Evolutionary conservation across 2,113 vertebrate species (phyloP).

Genomic region (Hypomesus transpacificus): DNA sequence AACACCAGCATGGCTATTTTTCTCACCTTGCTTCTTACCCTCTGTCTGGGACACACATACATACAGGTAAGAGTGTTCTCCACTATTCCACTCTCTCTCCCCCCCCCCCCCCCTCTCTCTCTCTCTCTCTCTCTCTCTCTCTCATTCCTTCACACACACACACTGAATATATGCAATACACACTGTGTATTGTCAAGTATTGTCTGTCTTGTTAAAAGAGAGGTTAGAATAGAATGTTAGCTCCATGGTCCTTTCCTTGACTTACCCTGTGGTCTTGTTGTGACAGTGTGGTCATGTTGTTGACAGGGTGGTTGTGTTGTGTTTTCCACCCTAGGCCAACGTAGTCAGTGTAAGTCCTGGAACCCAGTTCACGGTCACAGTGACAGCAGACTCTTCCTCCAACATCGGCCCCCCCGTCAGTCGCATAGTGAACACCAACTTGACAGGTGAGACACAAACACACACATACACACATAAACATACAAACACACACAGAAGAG

Average conservation of each 20-base stretch:
- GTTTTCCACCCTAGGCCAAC: constrained; percentile 71
- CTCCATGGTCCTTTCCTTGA: too few relatives aligned
- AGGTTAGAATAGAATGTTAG: too few relatives aligned
- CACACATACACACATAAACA: background rate
- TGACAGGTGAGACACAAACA: constrained; percentile 77
- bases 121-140: too few relatives aligned
- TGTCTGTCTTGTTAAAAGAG: too few relatives aligned
- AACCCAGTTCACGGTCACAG: constrained; percentile 74
- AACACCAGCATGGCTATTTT: constrained; percentile 59
- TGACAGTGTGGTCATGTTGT: background rate
- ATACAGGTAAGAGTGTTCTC: constrained; percentile 61
- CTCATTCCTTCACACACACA: too few relatives aligned
- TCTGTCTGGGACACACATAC: constrained; percentile 38
- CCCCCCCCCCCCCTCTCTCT: too few relatives aligned
- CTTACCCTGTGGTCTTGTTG: too few relatives aligned
- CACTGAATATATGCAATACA: too few relatives aligned
- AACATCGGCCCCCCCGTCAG: constrained; percentile 81
- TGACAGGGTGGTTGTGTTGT: constrained; percentile 14
- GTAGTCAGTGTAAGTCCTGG: constrained; percentile 74
- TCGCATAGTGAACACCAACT: constrained; percentile 79
- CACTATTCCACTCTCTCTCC: background rate
- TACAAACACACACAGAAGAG: background rate
- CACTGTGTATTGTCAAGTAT: too few relatives aligned
- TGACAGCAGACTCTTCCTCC: constrained; percentile 81
- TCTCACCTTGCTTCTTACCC: constrained; percentile 45